Conservation (phyloP, 1,140 invertebrate species). For the Eurosta solidaginis region DNA sequence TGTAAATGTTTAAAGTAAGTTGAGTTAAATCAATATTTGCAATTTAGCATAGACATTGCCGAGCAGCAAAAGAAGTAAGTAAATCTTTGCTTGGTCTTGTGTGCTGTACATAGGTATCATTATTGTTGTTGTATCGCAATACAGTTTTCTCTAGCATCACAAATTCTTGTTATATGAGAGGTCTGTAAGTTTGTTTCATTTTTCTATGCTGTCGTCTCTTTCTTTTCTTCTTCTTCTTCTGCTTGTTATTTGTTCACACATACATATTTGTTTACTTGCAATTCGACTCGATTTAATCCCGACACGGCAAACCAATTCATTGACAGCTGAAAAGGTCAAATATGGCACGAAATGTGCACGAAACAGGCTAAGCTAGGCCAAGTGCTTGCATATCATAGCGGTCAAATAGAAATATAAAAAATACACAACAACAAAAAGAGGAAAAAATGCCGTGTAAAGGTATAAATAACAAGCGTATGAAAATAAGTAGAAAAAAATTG, state of each 20-base stretch:
- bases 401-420: not conserved
- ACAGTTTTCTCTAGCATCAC: not conserved
- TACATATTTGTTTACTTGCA: not conserved
- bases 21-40: not conserved
- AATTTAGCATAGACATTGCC: not conserved
- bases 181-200: not conserved
- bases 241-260: not conserved
- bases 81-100: not conserved
- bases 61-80: not conserved
- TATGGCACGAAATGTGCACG: conserved; percentile 12
- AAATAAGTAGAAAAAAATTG: not conserved
- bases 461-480: not conserved
- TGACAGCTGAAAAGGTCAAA: conserved; percentile 28
- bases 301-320: conserved; percentile 26
- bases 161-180: not conserved
- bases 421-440: not conserved
- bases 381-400: not conserved
- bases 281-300: conserved; percentile 25
- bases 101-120: not conserved
- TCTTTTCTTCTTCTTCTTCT: not conserved
- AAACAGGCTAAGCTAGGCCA: not conserved
- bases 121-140: not conserved
- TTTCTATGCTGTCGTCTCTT: not conserved
- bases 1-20: not conserved
- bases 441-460: not conserved